phyloP scores from a whole-genome alignment of 2,797 vertebrate genomes.

The Selene dorsalis region DNA sequence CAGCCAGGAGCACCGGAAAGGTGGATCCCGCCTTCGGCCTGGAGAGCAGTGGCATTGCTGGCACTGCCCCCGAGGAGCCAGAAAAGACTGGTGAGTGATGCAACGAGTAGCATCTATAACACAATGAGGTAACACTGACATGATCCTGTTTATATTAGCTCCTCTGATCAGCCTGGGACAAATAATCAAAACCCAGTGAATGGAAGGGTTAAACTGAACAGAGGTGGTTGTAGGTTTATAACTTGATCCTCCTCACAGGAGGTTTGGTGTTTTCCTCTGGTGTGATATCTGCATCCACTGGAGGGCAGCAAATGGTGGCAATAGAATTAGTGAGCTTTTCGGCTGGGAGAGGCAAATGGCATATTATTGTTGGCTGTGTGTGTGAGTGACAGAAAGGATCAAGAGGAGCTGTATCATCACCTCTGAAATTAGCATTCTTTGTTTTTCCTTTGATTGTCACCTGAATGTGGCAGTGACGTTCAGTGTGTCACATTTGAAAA shows the following conservation, averaged over 20 bases:
- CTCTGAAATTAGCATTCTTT: neutral
- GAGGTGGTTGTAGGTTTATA: too few species aligned
- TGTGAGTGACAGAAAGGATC: neutral
- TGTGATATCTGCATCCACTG: conserved; percentile 26
- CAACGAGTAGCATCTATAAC: neutral
- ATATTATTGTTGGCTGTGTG: neutral
- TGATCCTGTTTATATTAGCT: too few species aligned
- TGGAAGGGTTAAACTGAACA: neutral
- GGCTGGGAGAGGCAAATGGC: neutral
- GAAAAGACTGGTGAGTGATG: conserved; percentile 89
- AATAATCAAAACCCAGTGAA: neutral
- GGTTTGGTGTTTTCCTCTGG: neutral
- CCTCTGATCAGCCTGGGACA: neutral
- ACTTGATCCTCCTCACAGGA: too few species aligned
- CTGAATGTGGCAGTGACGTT: neutral
- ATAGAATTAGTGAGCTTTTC: accelerated
- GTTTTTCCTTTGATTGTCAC: neutral
- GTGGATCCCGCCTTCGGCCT: conserved; percentile 93
- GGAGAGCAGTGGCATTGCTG: conserved; percentile 97
- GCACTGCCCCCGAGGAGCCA: conserved; percentile 93
- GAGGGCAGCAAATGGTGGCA: conserved; percentile 58
- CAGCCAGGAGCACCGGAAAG: conserved; percentile 92
- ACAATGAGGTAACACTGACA: too few species aligned
- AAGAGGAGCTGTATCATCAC: neutral
- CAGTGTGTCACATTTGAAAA: conserved; percentile 12